Base-by-base conservation (phyloP, 2,113 vertebrate genomes). In the Edolisoma coerulescens region DNA sequence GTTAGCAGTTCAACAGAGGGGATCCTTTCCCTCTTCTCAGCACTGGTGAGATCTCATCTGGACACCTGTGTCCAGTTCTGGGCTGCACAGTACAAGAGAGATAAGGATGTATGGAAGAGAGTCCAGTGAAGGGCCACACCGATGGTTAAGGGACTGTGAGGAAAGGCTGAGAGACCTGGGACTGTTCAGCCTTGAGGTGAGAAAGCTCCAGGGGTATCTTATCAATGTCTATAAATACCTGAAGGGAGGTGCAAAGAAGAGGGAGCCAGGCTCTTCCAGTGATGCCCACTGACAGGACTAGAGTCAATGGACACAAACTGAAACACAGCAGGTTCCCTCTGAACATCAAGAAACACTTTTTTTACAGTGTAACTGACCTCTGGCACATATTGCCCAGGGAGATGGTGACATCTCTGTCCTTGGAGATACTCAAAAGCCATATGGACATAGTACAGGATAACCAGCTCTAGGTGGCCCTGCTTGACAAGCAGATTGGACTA, bases 61-160 rank as follows among this genome's bases (percentile, higher is more conserved):
- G 33, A 69, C 32, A 44, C 14, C 28, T 39, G 6, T 52, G 30
- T 54, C 27, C 41, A 39, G 9, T 52, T 65, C 45, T 70, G 45
- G 27, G n/a, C 56, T 70, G 28, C 21, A 1, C 13, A 79, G 35
- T 11, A 33, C 6, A 37, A 20, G 28, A 53, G 23, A 68, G 13
- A 39, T 23, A 33, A 5, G 8, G 18, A 24, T n/a, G 5, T 37
- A n/a, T 0, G 1, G 59, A 37, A 76, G 3, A 61, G 14, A 49
- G 13, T 16, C 16, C 57, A 71, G 27, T 15, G 18, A 67, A 84
- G 14, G 13, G 39, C 32, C 37, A 23, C 18, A 30, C 27, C 35
- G 57, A 39, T 49, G 10, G 9, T 42, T 27, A 56, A 83, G 20
- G 19, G 19, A 37, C 37, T 56, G 1, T 28, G 14, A 81, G 11